Percentiles rank a stretch among this genome's conserved stretches.
These are phyloP conservation scores for Calameuta idolon DNA, from an alignment of 2,888 invertebrate species.

Conservation along the genomic window DNA sequence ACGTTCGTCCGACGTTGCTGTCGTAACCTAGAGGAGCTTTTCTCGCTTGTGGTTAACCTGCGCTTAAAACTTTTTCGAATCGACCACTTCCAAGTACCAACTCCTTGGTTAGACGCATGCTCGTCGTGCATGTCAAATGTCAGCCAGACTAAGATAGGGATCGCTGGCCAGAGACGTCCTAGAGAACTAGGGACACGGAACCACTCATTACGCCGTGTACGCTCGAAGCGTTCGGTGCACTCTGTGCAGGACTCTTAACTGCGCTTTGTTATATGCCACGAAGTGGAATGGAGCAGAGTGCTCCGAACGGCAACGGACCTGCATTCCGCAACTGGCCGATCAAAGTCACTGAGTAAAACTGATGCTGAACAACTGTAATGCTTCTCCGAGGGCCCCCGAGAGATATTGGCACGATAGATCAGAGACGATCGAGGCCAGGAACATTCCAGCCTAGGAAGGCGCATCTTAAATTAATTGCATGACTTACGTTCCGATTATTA, in stretches of 20 bases:
- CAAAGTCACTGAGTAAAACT: neutral
- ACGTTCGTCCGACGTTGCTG: neutral
- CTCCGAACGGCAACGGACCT: neutral
- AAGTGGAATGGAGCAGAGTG: neutral
- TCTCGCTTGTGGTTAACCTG: neutral
- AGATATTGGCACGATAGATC: neutral
- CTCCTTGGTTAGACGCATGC: constrained; percentile 21
- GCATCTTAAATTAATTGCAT: neutral
- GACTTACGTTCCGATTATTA: neutral
- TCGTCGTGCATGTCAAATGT: constrained; percentile 41
- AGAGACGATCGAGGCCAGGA: neutral
- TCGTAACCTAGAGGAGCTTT: neutral
- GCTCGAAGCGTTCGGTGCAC: neutral
- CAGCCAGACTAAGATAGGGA: constrained; percentile 42
- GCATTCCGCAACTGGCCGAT: neutral
- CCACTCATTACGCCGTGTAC: constrained; percentile 19
- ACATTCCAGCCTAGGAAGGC: neutral
- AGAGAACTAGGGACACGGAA: constrained; percentile 29
- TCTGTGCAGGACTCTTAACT: neutral
- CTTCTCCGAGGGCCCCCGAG: neutral
- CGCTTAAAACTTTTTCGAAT: neutral
- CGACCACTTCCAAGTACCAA: neutral
- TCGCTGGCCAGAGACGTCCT: constrained; percentile 21
- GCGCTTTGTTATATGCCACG: neutral
- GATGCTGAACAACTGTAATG: neutral